Evolutionary conservation across 1,140 invertebrate genomes (phyloP), one percentile per base, ranked within the genome.

Genomic region (Rhyacophila brunnea): DNA sequence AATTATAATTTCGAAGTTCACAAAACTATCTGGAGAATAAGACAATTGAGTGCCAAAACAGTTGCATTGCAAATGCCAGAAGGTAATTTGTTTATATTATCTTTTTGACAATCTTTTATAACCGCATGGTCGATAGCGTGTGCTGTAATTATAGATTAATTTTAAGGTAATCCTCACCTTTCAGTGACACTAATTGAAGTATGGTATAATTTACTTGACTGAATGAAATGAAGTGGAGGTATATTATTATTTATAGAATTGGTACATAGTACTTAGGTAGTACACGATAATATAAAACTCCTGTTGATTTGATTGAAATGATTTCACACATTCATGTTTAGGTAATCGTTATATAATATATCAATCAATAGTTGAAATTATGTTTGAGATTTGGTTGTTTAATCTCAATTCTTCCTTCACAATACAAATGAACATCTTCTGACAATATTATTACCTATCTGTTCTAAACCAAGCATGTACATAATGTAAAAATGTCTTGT

Each of bases 1-100:
- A 99, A 99, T 81, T 99, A 99, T 70, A 98, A 98, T 79, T 99
- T 99, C 79, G 98, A 99, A 85, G 87, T 99, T 66, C 91, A 91
- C 42, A 99, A 99, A 77, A 98, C 96, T 0, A 89, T 99, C 72
- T 99, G 96, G 96, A 87, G 93, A 70, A 95, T 99, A 60, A 80
- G 84, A 58, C 87, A 91, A 70, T 78, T 85, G 18, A 83, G 86
- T 59, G 86, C 91, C 0, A 95, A 93, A 77, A 84, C 86, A 70
- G 95, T 99, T 0, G 96, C 93, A 1, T 75, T 99, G 9, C 97
- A 99, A 80, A 89, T 99, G 83, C 97, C 98, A 6, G 70, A 81
- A 11, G 99, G 23, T 28, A 28, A n/a, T n/a, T n/a, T n/a, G n/a
- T n/a, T 28, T 5, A 28, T 28, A 99, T 81, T 99, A 99, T 70